Base-by-base conservation (phyloP, 1,140 invertebrate species). In the Micrasema minimum region DNA sequence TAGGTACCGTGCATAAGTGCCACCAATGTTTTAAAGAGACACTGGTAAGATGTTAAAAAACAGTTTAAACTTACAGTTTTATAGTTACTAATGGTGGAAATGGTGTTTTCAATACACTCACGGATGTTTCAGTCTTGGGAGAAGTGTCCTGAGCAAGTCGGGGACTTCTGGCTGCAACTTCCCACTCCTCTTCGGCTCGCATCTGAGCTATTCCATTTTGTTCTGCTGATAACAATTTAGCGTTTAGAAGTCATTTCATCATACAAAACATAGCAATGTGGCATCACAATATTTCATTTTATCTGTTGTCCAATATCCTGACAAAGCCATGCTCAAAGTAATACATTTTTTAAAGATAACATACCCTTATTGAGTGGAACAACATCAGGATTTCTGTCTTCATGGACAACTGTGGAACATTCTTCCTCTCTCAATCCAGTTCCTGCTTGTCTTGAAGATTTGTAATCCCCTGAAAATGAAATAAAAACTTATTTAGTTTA, bases 301-400 rank as follows among this genome's bases (percentile, higher is more conserved):
- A n/a, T n/a, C n/a, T n/a, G n/a, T n/a, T n/a, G n/a, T n/a, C n/a
- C n/a, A n/a, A n/a, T n/a, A n/a, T n/a, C n/a, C n/a, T n/a, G n/a
- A n/a, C n/a, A n/a, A n/a, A n/a, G n/a, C n/a, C n/a, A n/a, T n/a
- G n/a, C n/a, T n/a, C n/a, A n/a, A n/a, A n/a, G n/a, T n/a, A n/a
- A n/a, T n/a, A n/a, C n/a, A n/a, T n/a, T n/a, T n/a, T 2, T 5
- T 5, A 45, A 45, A 16, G 10, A 11, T 20, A 48, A 80, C 81
- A 85, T 86, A 94, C 93, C 92, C 91, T 94, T 93, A 81, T 92
- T 93, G 77, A 91, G 89, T 7, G 93, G 93, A 67, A 95, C 91
- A 53, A 95, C 89, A 80, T 95, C 93, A 2, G 93, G 92, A 83
- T 94, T 95, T 76, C 92, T 89, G 76, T 94, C 92, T 76, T 94